Percentiles rank a stretch among this genome's conserved stretches.
phyloP scores from a whole-genome alignment of 2,888 invertebrate genomes.

The Trimorus sp. region DNA sequence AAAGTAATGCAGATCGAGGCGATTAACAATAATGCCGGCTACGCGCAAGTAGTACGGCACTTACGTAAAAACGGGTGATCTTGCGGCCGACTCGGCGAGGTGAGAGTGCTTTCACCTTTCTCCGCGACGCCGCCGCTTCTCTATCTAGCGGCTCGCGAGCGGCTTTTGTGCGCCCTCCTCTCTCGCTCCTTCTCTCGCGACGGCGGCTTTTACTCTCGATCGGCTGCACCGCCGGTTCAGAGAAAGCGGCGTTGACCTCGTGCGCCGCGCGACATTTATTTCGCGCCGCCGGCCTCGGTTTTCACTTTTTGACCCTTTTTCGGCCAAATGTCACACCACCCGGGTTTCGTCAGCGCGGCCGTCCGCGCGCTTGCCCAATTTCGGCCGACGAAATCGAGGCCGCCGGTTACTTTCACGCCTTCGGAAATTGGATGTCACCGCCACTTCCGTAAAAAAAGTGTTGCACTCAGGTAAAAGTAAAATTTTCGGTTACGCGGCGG shows the following conservation, averaged over 20 bases:
- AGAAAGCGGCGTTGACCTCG: conserved; percentile 76
- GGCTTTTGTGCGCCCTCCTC: conserved; percentile 49
- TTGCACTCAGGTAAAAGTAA: conserved; percentile 27
- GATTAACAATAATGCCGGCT: conserved; percentile 38
- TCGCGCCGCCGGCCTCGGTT: conserved; percentile 28
- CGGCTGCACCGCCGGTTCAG: conserved; percentile 70
- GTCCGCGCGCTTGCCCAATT: conserved; percentile 74
- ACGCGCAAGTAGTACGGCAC: conserved; percentile 48
- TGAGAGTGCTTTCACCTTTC: conserved; percentile 82
- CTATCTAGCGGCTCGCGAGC: conserved; percentile 57
- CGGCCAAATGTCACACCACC: conserved; percentile 12
- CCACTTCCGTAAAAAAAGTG: conserved; percentile 22
- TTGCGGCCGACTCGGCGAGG: conserved; percentile 68
- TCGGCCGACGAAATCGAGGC: conserved; percentile 78
- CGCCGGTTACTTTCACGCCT: conserved; percentile 78
- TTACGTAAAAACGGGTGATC: conserved; percentile 61
- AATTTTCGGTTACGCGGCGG: conserved; percentile 16
- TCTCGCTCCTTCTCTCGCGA: conserved; percentile 65
- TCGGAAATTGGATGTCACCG: conserved; percentile 57
- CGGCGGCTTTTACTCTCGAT: conserved; percentile 80
- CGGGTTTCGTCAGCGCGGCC: conserved; percentile 69
- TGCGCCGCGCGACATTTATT: conserved; percentile 71
- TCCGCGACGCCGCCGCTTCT: conserved; percentile 73
- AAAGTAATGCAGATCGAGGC: too few species aligned
- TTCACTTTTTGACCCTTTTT: conserved; percentile 24